Conservation (phyloP, 1,140 invertebrate genomes). For the Drosophila novamexicana region DNA sequence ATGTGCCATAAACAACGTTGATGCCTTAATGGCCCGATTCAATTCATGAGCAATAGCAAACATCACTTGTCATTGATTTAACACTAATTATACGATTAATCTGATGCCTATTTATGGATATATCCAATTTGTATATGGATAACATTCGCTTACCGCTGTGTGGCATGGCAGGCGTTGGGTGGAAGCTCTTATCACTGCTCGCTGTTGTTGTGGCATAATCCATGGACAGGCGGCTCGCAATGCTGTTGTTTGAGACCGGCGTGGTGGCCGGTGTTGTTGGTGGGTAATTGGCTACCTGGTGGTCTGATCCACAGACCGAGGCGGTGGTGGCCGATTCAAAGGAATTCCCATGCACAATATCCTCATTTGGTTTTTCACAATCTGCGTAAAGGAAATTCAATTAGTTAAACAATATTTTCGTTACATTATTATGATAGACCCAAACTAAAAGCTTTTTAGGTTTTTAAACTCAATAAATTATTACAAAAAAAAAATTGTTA, state of each 20-base stretch:
- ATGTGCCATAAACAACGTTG: constrained; percentile 67
- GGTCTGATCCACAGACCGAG: constrained; percentile 90
- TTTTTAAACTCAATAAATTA: constrained; percentile 61
- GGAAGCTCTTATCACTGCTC: constrained; percentile 76
- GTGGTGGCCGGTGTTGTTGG: constrained; percentile 46
- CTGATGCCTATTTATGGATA: neutral
- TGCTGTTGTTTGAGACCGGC: constrained; percentile 84
- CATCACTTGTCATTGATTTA: constrained; percentile 25
- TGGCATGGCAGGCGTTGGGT: constrained; percentile 58
- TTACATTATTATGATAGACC: constrained; percentile 29
- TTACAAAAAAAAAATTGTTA: constrained; percentile 21
- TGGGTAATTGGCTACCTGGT: constrained; percentile 87
- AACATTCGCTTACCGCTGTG: constrained; percentile 69
- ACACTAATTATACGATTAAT: constrained; percentile 20
- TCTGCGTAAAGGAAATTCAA: constrained; percentile 60
- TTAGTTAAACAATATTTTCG: constrained; percentile 46
- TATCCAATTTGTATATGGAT: constrained; percentile 9
- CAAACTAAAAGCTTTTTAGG: constrained; percentile 58
- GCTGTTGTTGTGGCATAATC: constrained; percentile 60
- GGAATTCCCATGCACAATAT: constrained; percentile 87
- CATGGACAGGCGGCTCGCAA: constrained; percentile 62
- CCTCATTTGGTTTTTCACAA: constrained; percentile 86
- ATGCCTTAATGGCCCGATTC: constrained; percentile 54
- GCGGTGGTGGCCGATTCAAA: constrained; percentile 87
- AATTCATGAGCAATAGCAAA: constrained; percentile 8